phyloP scores from a whole-genome alignment of 2,797 vertebrate species.

The Momotus momota region DNA sequence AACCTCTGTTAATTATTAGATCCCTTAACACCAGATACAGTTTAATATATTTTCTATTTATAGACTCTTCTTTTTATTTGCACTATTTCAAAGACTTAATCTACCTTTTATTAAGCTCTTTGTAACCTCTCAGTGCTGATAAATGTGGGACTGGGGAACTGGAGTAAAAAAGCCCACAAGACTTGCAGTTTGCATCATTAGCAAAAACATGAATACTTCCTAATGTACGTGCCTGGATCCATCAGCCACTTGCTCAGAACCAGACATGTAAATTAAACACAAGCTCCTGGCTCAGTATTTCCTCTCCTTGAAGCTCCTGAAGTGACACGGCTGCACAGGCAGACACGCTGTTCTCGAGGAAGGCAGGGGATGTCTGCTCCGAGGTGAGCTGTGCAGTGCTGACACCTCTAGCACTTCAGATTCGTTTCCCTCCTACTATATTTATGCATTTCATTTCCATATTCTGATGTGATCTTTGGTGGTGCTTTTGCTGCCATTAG shows the following conservation, averaged over 20 bases:
- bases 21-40: background rate
- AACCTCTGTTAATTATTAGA: slow-evolving; percentile 5
- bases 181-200: background rate
- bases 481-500: background rate
- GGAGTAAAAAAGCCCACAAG: background rate
- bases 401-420: background rate
- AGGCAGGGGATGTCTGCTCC: background rate
- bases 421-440: background rate
- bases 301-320: background rate
- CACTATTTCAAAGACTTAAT: background rate
- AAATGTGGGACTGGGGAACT: background rate
- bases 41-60: slow-evolving; percentile 41
- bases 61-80: background rate
- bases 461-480: background rate
- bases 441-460: slow-evolving; percentile 1
- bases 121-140: background rate
- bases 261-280: background rate
- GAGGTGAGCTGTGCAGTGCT: background rate
- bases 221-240: background rate
- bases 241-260: background rate
- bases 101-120: background rate
- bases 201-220: background rate
- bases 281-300: background rate
- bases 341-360: background rate
- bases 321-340: background rate